Conservation (phyloP, 2,888 invertebrate genomes). For the Lamellibrachia satsuma region DNA sequence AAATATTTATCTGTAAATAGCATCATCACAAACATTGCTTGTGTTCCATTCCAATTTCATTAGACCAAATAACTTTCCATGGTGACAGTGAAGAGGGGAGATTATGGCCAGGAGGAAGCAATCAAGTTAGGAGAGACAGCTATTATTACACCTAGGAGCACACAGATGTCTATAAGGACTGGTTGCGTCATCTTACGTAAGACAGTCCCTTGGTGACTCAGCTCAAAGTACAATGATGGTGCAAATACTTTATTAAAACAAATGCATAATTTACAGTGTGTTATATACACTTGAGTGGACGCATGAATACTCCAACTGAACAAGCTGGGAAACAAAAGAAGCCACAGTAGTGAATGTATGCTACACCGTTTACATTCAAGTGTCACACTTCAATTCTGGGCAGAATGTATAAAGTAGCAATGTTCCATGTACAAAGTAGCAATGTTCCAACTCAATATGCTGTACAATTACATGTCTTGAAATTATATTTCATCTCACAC, state of each 20-base stretch:
- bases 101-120: background rate
- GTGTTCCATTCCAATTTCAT: background rate
- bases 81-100: background rate
- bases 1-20: background rate
- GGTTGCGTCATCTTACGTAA: background rate
- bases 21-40: background rate
- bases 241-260: constrained; percentile 12
- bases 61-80: background rate
- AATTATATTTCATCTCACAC: background rate
- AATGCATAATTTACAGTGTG: constrained; percentile 17
- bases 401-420: background rate
- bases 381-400: background rate
- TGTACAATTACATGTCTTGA: background rate
- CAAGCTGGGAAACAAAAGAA: background rate
- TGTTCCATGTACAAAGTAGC: background rate
- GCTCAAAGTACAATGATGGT: background rate
- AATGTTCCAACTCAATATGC: background rate
- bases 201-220: background rate
- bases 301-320: background rate
- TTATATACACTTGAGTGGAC: background rate
- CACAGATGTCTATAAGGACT: background rate
- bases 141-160: background rate
- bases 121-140: background rate
- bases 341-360: background rate
- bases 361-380: background rate